Conservation (phyloP, 2,888 invertebrate genomes). For the Schrankia costaestrigalis region DNA sequence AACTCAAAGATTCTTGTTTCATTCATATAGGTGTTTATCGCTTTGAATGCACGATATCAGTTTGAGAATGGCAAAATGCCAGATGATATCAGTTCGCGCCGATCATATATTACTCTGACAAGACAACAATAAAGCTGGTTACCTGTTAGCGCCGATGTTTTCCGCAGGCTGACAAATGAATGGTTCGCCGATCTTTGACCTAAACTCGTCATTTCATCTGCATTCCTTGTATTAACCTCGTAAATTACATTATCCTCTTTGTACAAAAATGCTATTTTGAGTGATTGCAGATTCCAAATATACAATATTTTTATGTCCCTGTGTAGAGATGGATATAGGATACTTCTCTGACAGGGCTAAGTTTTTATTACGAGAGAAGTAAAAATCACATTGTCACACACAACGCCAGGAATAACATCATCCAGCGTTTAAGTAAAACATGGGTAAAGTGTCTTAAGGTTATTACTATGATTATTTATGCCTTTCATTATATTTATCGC, state of each 20-base stretch:
- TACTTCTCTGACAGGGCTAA: too few species aligned
- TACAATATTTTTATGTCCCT: too few species aligned
- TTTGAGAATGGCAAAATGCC: conserved; percentile 43
- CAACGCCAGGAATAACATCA: too few species aligned
- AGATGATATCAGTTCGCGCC: conserved; percentile 56
- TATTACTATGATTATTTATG: too few species aligned
- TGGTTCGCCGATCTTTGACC: conserved; percentile 57
- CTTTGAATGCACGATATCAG: conserved; percentile 54
- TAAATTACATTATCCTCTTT: conserved; percentile 7
- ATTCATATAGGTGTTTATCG: conserved; percentile 51
- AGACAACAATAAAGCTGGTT: conserved; percentile 66
- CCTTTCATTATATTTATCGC: too few species aligned
- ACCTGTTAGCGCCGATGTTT: conserved; percentile 58
- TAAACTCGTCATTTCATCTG: conserved; percentile 45
- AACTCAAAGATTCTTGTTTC: conserved; percentile 52
- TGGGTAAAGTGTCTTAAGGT: too few species aligned
- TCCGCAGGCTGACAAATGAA: conserved; percentile 63
- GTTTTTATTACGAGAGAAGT: too few species aligned
- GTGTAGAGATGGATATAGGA: too few species aligned
- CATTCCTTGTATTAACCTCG: conserved; percentile 18
- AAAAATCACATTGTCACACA: too few species aligned
- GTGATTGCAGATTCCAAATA: too few species aligned
- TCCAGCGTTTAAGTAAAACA: too few species aligned
- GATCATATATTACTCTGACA: conserved; percentile 70
- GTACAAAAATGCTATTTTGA: too few species aligned